phyloP scores from a whole-genome alignment of 64 coral and sea anemone genomes.

The Montipora sp. region DNA sequence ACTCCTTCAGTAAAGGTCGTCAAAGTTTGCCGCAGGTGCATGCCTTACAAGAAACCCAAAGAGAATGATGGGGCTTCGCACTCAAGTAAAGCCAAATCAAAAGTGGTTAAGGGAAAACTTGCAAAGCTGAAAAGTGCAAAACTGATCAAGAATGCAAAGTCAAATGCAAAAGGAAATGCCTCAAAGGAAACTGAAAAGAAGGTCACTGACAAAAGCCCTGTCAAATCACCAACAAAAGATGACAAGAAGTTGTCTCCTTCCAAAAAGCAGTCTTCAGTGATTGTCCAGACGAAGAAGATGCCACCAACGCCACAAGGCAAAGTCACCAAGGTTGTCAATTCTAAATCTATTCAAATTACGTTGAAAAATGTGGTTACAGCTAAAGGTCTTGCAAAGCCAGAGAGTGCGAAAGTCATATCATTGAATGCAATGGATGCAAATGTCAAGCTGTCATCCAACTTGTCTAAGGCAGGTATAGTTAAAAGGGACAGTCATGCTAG shows the following conservation, averaged over 20 bases:
- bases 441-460: not conserved
- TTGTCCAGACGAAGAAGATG: slow-evolving; percentile 13
- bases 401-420: not conserved
- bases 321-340: not conserved
- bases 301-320: not conserved
- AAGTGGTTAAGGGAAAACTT: slow-evolving; percentile 41
- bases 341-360: not conserved
- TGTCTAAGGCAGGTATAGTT: not conserved
- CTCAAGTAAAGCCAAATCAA: slow-evolving; percentile 46
- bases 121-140: slow-evolving; percentile 35
- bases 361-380: not conserved
- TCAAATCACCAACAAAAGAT: slow-evolving; percentile 32
- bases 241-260: slow-evolving; percentile 29
- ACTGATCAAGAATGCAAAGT: slow-evolving; percentile 66
- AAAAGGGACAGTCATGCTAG: not conserved
- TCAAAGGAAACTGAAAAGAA: slow-evolving; percentile 40
- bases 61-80: not conserved
- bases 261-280: slow-evolving; percentile 2
- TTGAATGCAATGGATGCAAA: not conserved
- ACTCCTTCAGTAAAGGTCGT: slow-evolving; percentile 75
- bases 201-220: not conserved
- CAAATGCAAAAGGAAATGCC: slow-evolving; percentile 29
- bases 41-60: slow-evolving; percentile 96
- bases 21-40: slow-evolving; percentile 87
- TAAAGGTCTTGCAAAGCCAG: not conserved